Percentiles rank a stretch among this genome's conserved stretches.
Conservation (phyloP, 2,888 invertebrate genomes). For the Scelioninae gen. 2 region DNA sequence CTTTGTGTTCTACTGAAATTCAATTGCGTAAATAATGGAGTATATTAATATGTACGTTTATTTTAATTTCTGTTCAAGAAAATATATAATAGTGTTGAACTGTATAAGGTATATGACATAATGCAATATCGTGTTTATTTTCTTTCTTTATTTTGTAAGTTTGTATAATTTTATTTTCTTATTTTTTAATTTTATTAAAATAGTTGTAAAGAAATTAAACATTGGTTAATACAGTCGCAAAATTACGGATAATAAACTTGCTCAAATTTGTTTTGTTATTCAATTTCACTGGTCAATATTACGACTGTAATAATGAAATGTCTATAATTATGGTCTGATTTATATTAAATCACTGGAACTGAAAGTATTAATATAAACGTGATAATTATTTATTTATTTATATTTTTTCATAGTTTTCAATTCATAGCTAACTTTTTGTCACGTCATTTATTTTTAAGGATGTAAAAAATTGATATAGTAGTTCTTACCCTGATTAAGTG, state of each 20-base stretch:
- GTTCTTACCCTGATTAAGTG: slow-evolving; percentile 25
- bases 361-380: slow-evolving; percentile 50
- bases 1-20: slow-evolving; percentile 17
- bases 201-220: slow-evolving; percentile 23
- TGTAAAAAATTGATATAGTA: slow-evolving; percentile 27
- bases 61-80: slow-evolving; percentile 28
- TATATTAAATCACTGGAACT: slow-evolving; percentile 55
- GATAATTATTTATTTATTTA: slow-evolving; percentile 54
- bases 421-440: slow-evolving; percentile 35
- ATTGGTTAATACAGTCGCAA: slow-evolving; percentile 52
- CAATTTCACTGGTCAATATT: slow-evolving; percentile 46
- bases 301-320: slow-evolving; percentile 52
- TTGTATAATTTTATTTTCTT: slow-evolving; percentile 1
- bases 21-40: slow-evolving; percentile 13
- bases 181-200: slow-evolving; percentile 29
- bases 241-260: slow-evolving; percentile 50
- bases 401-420: slow-evolving; percentile 43
- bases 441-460: slow-evolving; percentile 39
- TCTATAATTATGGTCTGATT: slow-evolving; percentile 41
- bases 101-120: slow-evolving; percentile 29
- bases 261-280: slow-evolving; percentile 45
- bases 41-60: slow-evolving; percentile 22
- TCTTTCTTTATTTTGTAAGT: slow-evolving; percentile 18
- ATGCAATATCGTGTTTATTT: slow-evolving; percentile 32
- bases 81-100: slow-evolving; percentile 14